Evolutionary conservation across 2,797 vertebrate genomes (phyloP).

Genomic region (Cynopterus sphinx): DNA sequence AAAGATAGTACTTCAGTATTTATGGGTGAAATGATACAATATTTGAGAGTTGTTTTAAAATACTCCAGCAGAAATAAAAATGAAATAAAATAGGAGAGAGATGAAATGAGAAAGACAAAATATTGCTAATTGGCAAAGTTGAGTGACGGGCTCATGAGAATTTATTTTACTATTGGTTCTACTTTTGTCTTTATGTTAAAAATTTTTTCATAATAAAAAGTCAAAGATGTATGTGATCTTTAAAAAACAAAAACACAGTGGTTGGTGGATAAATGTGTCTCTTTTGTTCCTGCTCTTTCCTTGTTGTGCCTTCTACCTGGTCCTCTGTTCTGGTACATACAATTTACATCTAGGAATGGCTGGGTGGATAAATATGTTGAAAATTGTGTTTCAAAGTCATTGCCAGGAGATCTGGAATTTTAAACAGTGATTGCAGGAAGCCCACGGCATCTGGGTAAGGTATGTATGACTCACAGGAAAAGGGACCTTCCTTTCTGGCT

Average conservation of each 20-base stretch:
- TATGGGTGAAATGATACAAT: background rate
- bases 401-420: background rate
- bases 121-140: background rate
- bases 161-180: background rate
- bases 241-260: slow-evolving; percentile 6
- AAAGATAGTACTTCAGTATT: background rate
- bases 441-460: background rate
- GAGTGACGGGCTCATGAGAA: background rate
- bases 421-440: slow-evolving; percentile 7
- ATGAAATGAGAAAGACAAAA: background rate
- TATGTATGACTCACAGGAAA: background rate
- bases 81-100: background rate
- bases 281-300: background rate
- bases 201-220: slow-evolving; percentile 31
- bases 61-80: background rate
- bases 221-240: background rate
- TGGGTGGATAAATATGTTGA: background rate
- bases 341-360: background rate
- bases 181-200: slow-evolving; percentile 12
- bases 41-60: slow-evolving; percentile 20
- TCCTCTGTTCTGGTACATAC: background rate
- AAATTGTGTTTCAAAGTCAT: slow-evolving; percentile 1
- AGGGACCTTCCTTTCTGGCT: background rate
- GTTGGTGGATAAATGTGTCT: background rate
- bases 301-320: background rate